Base-by-base conservation (phyloP, 2,113 vertebrate genomes). In the Odontesthes bonariensis region DNA sequence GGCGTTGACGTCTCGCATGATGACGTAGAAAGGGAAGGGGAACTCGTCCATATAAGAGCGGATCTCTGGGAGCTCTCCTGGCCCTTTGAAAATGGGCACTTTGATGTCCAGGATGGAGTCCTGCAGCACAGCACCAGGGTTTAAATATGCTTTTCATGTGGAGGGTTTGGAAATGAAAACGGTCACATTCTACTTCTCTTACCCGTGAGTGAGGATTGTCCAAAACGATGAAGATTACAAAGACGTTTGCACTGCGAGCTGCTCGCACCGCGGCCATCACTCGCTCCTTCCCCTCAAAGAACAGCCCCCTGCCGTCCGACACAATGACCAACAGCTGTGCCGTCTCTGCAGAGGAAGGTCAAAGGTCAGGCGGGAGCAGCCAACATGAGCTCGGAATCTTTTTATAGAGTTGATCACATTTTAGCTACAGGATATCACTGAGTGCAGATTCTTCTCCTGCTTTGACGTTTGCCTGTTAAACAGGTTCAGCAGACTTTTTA, bases 31-130 rank as follows among this genome's bases (percentile, higher is more conserved):
- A 0, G 98, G 98, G 91, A 99, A 99, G 0, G 98, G 98, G 84
- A 99, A 99, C 91, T 99, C 97, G 0, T 99, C 98, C 96, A 99
- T 98, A 91, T 99, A 99, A 23, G 98, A 97, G 73, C 94, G 95
- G 90, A 99, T 99, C 93, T 98, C 97, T 0, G 97, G 97, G 79
- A 98, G 79, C 79, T 98, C 97, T 75, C 96, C 97, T 0, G 96
- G 96, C 11, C 93, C 95, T 92, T 95, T 96, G 89, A 99, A 99
- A 75, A 99, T 92, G 40, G 98, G 98, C 69, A 99, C 97, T 94
- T 98, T 99, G 90, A 99, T 99, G 87, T 99, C 97, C 94, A 99
- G 87, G 87, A 99, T 95, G 32, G 97, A 99, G 93, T 99, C 95
- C 98, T 99, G 93, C 54, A 60, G 38, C 16, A 69, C 38, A 77